A percentile compares a stretch with the other conserved stretches of the same genome.
These are phyloP conservation scores for Hecatera dysodea DNA, from an alignment of 2,888 invertebrate species.

Conservation along the genomic window DNA sequence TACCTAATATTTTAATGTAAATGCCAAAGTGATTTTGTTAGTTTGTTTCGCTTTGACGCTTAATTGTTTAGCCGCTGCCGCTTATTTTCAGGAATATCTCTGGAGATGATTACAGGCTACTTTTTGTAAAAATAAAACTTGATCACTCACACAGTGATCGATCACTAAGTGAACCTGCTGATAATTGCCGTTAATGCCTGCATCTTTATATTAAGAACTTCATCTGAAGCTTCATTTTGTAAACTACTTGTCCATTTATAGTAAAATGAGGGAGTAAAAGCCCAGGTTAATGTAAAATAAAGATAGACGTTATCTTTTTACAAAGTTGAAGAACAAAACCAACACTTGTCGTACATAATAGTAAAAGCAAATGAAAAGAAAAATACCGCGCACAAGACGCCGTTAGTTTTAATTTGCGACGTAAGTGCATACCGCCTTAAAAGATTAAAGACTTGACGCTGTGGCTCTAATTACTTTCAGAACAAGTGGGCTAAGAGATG, in stretches of 20 bases:
- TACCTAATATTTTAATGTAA: too few species aligned
- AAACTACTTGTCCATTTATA: not conserved
- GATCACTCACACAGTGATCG: too few species aligned
- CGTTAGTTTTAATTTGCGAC: conserved; percentile 61
- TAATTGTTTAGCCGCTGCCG: too few species aligned
- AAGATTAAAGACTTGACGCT: conserved; percentile 55
- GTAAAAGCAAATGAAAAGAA: conserved; percentile 32
- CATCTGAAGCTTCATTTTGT: too few species aligned
- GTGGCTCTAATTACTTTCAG: conserved; percentile 53
- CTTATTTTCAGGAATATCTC: too few species aligned
- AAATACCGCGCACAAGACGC: conserved; percentile 30
- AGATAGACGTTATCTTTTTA: not conserved
- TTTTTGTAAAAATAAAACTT: too few species aligned
- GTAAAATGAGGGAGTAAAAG: not conserved
- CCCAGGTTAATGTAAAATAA: not conserved
- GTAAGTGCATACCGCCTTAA: conserved; percentile 61
- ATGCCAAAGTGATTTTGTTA: too few species aligned
- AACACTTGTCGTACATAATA: conserved; percentile 22
- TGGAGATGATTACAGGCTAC: too few species aligned
- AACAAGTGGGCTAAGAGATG: conserved; percentile 31
- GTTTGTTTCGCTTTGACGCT: too few species aligned
- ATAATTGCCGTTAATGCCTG: too few species aligned
- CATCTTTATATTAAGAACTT: too few species aligned
- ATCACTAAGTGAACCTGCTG: too few species aligned
- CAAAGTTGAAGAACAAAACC: conserved; percentile 1